phyloP scores from a whole-genome alignment of 2,113 vertebrate species.

The Hemiscyllium ocellatum region DNA sequence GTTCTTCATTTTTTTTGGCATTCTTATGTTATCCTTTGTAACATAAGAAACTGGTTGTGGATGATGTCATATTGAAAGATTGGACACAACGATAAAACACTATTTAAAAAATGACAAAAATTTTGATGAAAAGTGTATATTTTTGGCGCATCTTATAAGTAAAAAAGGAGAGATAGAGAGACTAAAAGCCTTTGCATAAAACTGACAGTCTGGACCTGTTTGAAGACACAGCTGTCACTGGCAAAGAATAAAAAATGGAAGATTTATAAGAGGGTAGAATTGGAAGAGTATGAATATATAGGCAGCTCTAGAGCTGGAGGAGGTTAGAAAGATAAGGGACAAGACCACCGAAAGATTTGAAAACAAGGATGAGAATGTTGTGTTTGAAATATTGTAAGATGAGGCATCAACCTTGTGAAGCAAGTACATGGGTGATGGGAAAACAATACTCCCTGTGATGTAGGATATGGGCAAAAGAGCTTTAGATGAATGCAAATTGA shows the following conservation, averaged over 20 bases:
- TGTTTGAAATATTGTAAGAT: not conserved
- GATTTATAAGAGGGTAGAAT: no score
- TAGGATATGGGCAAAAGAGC: not conserved
- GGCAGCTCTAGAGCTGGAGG: not conserved
- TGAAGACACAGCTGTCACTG: no score
- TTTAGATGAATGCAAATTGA: not conserved
- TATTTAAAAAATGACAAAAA: not conserved
- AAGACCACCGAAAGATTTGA: not conserved
- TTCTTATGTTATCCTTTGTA: no score
- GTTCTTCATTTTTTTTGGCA: no score
- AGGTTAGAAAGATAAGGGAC: not conserved
- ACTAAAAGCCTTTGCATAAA: not conserved
- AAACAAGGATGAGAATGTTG: not conserved
- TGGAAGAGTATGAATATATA: not conserved
- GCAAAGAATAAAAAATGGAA: no score
- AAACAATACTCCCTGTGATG: not conserved
- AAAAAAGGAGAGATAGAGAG: not conserved
- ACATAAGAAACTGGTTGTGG: no score
- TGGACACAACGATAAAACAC: no score
- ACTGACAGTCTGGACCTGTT: not conserved
- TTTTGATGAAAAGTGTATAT: not conserved
- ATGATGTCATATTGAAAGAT: no score
- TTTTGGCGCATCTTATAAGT: not conserved
- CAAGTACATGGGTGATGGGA: not conserved
- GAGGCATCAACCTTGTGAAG: not conserved